Evolutionary conservation across 2,797 vertebrate species (phyloP), one percentile per base, ranked within the genome.

Genomic region (Muscicapa striata): DNA sequence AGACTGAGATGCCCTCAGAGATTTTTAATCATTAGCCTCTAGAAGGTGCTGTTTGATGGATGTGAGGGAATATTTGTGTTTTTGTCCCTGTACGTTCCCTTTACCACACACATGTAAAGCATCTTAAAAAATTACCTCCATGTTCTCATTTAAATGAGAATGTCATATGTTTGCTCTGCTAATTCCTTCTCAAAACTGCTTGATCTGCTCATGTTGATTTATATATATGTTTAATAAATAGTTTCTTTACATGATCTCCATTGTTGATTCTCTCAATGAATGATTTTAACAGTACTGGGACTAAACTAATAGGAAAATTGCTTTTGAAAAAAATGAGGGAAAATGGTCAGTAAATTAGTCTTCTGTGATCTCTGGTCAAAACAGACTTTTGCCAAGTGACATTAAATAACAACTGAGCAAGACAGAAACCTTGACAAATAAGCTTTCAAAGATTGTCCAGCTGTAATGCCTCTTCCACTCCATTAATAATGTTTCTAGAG

Each of bases 401-500:
- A 70, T 92, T 70, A 57, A 95, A 89, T 69, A 80, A 52, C 20
- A 91, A 38, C 32, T 63, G 36, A 48, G 48, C 12, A 66, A 84
- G 23, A 52, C 32, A 75, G 40, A 76, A 67, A 69, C 45, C 36
- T 92, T 94, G 84, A 82, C 11, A 82, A 88, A 86, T 72, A 84
- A 72, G 27, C 52, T 95, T 87, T 59, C 72, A 62, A n/a, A 70
- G 61, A 45, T 34, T n/a, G 34, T 61, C 64, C 61, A 77, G 49
- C 62, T 91, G 58, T 68, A 88, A 68, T 88, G 32, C 11, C 17
- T 82, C 57, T 83, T 87, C 48, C 73, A 48, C 52, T 49, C 36
- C 41, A 49, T 91, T 76, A 90, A 78, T 77, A 91, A n/a, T 68
- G 52, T 94, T 94, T 61, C 52, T 41, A 36, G 75, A 68, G 32